Evolutionary conservation across 2,113 vertebrate genomes (phyloP), one percentile per base, ranked within the genome.

Genomic region (Pangasianodon gigas): DNA sequence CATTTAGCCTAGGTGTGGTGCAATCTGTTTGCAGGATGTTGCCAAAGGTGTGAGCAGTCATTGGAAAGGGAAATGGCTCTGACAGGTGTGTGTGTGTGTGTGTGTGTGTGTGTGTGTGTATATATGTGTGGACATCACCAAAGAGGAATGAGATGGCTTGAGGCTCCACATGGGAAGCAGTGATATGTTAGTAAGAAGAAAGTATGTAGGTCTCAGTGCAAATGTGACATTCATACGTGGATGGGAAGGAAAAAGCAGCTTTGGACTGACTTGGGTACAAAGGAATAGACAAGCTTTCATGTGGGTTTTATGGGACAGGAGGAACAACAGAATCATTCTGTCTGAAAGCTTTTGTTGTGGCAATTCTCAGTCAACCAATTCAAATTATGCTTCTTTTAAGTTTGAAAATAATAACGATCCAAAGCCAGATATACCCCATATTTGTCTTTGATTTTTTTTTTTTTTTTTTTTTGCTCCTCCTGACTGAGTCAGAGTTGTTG

Each of bases 51-150:
- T 86, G 86, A 90, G 67, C 26, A 77, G 24, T 86, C 26, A 48
- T 19, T 10, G 83, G 69, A 86, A 90, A 71, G 81, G 65, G 81
- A 84, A 84, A 58, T 58, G 54, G n/a, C 21, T 60, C 51, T 87
- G 74, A 82, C 88, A 91, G 81, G 60, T 91, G 85, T 91, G 79
- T 67, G 62, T 37, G 51, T 52, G 65, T 56, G 77, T n/a, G 0
- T 2, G 54, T 91, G 84, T 91, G 74, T 71, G n/a, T n/a, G n/a
- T 67, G 62, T 37, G 51, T 52, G 65, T 56, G 77, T n/a, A 0
- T 2, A 44, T 91, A 77, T 91, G 74, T 71, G 62, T 77, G 3
- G 77, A n/a, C 26, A 52, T 80, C 54, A 54, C 32, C 60, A 41
- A 82, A 54, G 6, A 41, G 77, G 11, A 82, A 87, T 29, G 14